Percentiles rank a stretch among this genome's conserved stretches.
phyloP scores from a whole-genome alignment of 2,888 invertebrate genomes.

The Acleris cristana region DNA sequence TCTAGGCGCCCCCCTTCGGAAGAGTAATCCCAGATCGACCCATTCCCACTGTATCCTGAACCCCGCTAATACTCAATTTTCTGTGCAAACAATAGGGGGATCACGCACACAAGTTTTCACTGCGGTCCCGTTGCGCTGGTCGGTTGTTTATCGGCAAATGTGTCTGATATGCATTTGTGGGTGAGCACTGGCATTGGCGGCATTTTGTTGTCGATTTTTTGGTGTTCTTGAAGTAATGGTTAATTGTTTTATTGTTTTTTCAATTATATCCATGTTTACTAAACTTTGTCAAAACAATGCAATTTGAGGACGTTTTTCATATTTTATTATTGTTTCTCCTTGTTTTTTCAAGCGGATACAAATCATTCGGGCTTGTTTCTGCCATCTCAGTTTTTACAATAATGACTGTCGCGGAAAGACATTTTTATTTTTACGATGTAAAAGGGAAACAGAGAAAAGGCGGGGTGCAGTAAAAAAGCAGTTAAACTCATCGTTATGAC shows the following conservation, averaged over 20 bases:
- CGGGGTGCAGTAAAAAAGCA: slow-evolving; percentile 37
- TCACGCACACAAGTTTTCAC: slow-evolving; percentile 7
- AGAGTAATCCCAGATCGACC: slow-evolving; percentile 35
- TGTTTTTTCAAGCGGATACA: slow-evolving; percentile 2
- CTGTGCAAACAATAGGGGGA: slow-evolving; percentile 22
- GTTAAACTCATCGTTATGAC: slow-evolving; percentile 38
- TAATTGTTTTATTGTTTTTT: too few species aligned
- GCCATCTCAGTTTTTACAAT: slow-evolving; percentile 30
- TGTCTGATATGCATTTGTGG: slow-evolving; percentile 36
- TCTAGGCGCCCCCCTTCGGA: slow-evolving; percentile 28
- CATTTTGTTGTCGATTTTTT: slow-evolving; percentile 7
- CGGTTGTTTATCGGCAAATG: slow-evolving; percentile 33
- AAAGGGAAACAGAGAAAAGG: slow-evolving; percentile 38
- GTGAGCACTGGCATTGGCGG: slow-evolving; percentile 15
- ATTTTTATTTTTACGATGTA: slow-evolving; percentile 38
- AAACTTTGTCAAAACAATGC: too few species aligned
- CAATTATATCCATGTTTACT: too few species aligned
- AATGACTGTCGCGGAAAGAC: slow-evolving; percentile 34
- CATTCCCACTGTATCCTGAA: slow-evolving; percentile 19
- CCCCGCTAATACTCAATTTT: slow-evolving; percentile 23
- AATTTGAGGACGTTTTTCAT: too few species aligned
- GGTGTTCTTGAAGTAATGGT: too few species aligned
- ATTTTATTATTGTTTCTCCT: background rate
- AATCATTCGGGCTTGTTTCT: slow-evolving; percentile 13
- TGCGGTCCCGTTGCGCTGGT: slow-evolving; percentile 19